phyloP scores from a whole-genome alignment of 2,797 vertebrate genomes.

The Corythornis leucogaster region DNA sequence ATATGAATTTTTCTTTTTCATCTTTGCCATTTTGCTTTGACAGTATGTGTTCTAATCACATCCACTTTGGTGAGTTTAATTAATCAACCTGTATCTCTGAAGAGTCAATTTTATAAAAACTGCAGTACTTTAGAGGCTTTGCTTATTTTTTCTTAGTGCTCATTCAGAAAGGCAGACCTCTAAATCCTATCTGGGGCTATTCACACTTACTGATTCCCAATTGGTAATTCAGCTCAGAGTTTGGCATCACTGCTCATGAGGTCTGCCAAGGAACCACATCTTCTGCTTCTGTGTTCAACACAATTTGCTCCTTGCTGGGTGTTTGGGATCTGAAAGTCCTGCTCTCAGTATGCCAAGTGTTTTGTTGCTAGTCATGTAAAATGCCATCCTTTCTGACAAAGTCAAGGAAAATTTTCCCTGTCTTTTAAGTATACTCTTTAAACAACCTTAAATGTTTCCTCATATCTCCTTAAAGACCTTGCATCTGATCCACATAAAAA shows the following conservation, averaged over 20 bases:
- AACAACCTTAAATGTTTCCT: not conserved
- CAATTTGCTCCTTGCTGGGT: constrained; percentile 67
- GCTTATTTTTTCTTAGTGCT: constrained; percentile 1
- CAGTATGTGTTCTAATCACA: constrained; percentile 50
- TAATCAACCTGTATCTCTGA: constrained; percentile 49
- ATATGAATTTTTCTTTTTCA: constrained; percentile 32
- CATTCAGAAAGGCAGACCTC: constrained; percentile 56
- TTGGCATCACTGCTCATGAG: constrained; percentile 42
- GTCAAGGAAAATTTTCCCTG: constrained; percentile 41
- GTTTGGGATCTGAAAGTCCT: constrained; percentile 59
- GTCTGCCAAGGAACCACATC: constrained; percentile 69
- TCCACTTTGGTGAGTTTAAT: constrained; percentile 53
- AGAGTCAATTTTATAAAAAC: constrained; percentile 43
- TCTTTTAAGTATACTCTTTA: constrained; percentile 17
- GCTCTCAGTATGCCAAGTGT: constrained; percentile 47
- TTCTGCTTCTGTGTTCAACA: constrained; percentile 62
- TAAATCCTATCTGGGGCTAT: constrained; percentile 52
- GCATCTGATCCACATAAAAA: constrained; percentile 27
- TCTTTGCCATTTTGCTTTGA: constrained; percentile 34
- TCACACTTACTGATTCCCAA: constrained; percentile 48
- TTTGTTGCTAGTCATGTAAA: constrained; percentile 60
- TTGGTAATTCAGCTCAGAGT: constrained; percentile 57
- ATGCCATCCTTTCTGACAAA: constrained; percentile 50
- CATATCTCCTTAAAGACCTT: constrained; percentile 1
- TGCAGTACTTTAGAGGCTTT: not conserved